Evolutionary conservation across 2,113 vertebrate species (phyloP).

Genomic region (Equus quagga): DNA sequence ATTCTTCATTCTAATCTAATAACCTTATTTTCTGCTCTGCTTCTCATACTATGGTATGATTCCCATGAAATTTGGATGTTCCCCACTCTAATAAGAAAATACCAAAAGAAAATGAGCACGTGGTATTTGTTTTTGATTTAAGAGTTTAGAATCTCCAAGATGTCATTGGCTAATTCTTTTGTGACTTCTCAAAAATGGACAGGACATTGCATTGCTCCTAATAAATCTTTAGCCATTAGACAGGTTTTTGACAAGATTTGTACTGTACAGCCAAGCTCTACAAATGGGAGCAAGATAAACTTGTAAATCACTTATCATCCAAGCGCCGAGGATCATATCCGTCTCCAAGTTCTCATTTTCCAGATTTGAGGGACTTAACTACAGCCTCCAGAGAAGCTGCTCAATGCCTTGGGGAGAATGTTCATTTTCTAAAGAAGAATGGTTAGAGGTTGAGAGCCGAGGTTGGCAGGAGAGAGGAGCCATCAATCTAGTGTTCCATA

Average conservation of each 20-base stretch:
- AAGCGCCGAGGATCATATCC: neutral
- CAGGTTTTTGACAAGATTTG: conserved; percentile 33
- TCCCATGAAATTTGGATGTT: neutral
- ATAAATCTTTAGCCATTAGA: neutral
- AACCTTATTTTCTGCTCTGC: neutral
- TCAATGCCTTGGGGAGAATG: neutral
- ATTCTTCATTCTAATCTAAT: neutral
- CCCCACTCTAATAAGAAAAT: neutral
- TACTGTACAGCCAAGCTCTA: neutral
- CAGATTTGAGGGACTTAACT: neutral
- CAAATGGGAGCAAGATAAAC: neutral
- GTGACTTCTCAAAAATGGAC: neutral
- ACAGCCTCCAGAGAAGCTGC: neutral
- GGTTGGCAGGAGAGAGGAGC: neutral
- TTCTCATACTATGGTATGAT: neutral
- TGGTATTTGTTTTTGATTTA: conserved; percentile 33
- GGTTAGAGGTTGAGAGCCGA: neutral
- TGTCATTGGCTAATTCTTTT: neutral
- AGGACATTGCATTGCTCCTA: neutral
- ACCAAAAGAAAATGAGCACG: neutral
- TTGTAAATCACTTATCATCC: neutral
- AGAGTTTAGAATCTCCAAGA: neutral
- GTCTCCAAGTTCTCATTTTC: conserved; percentile 20
- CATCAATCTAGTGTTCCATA: neutral
- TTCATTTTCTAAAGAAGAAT: neutral